A percentile compares a stretch with the other conserved stretches of the same genome.
Evolutionary conservation across 2,113 vertebrate genomes (phyloP).

Genomic region (Microcebus jonahi): DNA sequence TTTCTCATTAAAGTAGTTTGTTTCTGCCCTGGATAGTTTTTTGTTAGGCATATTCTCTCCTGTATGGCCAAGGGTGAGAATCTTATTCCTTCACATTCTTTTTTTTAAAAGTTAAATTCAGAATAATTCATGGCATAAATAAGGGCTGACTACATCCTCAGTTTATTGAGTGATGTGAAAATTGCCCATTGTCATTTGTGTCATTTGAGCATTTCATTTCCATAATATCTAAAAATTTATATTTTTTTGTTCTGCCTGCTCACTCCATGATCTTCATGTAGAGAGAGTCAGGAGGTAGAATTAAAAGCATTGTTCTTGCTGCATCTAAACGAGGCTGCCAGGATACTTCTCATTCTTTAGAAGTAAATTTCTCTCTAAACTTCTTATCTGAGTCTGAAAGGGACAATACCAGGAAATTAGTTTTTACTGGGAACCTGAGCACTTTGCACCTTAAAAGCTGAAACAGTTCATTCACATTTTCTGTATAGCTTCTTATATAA

Average conservation of each 20-base stretch:
- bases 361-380: constrained; percentile 42
- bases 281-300: constrained; percentile 43
- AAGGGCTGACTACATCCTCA: constrained; percentile 47
- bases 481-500: background rate
- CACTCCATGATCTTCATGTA: constrained; percentile 16
- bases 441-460: background rate
- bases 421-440: constrained; percentile 39
- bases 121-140: constrained; percentile 48
- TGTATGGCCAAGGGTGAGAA: background rate
- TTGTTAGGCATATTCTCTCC: background rate
- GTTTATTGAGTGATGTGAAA: constrained; percentile 72
- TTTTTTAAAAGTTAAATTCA: constrained; percentile 43
- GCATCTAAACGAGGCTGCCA: constrained; percentile 43
- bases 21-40: background rate
- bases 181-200: constrained; percentile 62
- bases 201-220: constrained; percentile 61
- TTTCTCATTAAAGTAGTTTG: background rate
- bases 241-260: constrained; percentile 53
- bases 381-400: constrained; percentile 30
- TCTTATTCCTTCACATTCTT: background rate
- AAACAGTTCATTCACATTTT: constrained; percentile 25
- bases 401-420: constrained; percentile 22
- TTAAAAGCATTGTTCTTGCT: constrained; percentile 62
- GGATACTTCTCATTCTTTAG: constrained; percentile 8
- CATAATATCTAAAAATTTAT: constrained; percentile 57